A percentile compares a stretch with the other conserved stretches of the same genome.
Conservation (phyloP, 2,888 invertebrate species). For the Anticlea derivata region DNA sequence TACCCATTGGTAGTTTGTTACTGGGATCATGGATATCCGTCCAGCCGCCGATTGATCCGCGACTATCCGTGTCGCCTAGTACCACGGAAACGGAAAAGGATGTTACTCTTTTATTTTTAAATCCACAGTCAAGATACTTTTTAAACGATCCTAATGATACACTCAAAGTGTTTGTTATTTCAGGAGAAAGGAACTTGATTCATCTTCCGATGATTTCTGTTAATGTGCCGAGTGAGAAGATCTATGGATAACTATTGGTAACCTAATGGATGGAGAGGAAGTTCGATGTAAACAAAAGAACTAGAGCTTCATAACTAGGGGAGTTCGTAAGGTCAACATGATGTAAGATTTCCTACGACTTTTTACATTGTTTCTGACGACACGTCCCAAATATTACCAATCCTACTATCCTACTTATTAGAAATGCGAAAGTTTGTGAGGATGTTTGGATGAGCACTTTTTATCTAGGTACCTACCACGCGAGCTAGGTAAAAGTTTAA, state of each 20-base stretch:
- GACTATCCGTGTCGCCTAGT: slow-evolving; percentile 50
- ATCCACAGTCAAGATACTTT: slow-evolving; percentile 43
- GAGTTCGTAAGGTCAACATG: not conserved
- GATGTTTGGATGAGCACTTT: too few species aligned
- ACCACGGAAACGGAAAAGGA: slow-evolving; percentile 61
- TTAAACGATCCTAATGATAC: slow-evolving; percentile 46
- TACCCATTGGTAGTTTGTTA: slow-evolving; percentile 24
- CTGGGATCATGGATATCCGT: slow-evolving; percentile 53
- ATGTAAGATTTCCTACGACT: not conserved
- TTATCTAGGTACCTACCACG: too few species aligned
- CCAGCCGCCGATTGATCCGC: slow-evolving; percentile 55
- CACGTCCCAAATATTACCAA: too few species aligned
- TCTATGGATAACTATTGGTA: slow-evolving; percentile 11
- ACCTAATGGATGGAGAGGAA: slow-evolving; percentile 14
- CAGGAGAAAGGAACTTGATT: slow-evolving; percentile 46
- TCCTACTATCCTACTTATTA: too few species aligned
- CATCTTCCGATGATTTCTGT: slow-evolving; percentile 37
- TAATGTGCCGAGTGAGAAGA: slow-evolving; percentile 24
- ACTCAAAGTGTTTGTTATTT: slow-evolving; percentile 53
- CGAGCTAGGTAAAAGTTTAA: too few species aligned
- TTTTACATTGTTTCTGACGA: not conserved
- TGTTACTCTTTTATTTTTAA: slow-evolving; percentile 58
- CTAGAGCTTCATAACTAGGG: too few species aligned
- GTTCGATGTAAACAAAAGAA: slow-evolving; percentile 12
- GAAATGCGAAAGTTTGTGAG: too few species aligned